These are phyloP conservation scores for Actenoides lindsayi DNA, from an alignment of 2,113 vertebrate genomes.

Conservation along the genomic window DNA sequence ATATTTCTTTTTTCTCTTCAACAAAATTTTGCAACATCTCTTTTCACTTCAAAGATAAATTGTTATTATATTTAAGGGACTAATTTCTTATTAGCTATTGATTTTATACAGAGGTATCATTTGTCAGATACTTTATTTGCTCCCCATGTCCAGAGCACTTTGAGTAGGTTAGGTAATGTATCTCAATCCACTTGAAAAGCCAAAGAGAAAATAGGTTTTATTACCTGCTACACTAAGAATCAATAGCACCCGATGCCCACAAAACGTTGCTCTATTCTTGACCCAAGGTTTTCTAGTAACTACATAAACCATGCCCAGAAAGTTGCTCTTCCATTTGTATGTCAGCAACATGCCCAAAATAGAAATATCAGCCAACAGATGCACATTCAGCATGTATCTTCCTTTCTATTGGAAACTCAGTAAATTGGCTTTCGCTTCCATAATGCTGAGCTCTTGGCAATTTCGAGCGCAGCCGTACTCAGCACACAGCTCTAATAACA, in stretches of 20 bases:
- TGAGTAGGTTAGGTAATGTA: not conserved
- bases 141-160: not conserved
- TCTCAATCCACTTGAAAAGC: not conserved
- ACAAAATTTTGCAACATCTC: not conserved
- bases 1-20: not conserved
- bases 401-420: conserved; percentile 6
- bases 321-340: not conserved
- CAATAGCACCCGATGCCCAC: not conserved
- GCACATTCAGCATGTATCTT: conserved; percentile 21
- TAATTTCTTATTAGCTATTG: not conserved
- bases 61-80: not conserved
- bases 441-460: conserved; percentile 33
- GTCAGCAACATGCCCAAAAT: not conserved
- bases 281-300: not conserved
- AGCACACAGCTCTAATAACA: not conserved
- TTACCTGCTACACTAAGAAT: not conserved
- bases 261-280: not conserved
- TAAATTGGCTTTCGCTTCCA: conserved; percentile 22
- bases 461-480: not conserved
- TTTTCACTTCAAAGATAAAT: conserved; percentile 1
- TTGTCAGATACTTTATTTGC: not conserved
- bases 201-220: not conserved
- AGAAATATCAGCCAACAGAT: conserved; percentile 37
- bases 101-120: not conserved
- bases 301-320: not conserved